These are phyloP conservation scores for Momotus momota DNA, from an alignment of 2,797 vertebrate genomes.

Conservation along the genomic window DNA sequence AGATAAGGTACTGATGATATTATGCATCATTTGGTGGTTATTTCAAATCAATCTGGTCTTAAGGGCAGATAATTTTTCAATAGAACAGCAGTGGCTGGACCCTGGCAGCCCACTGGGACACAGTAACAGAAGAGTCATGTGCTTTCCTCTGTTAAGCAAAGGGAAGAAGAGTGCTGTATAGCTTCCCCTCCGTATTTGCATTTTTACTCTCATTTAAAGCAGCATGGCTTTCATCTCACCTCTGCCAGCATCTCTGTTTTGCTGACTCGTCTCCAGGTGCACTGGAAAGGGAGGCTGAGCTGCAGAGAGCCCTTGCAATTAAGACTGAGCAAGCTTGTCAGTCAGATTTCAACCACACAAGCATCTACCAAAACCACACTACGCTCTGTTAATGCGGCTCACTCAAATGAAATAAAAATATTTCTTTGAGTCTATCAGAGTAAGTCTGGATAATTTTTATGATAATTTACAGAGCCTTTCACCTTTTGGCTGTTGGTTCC, in stretches of 20 bases:
- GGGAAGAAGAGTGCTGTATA: not conserved
- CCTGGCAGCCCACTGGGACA: not conserved
- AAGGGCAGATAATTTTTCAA: slow-evolving; percentile 10
- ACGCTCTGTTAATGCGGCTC: not conserved
- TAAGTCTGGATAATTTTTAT: not conserved
- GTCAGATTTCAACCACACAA: not conserved
- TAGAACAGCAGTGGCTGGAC: not conserved
- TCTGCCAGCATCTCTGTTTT: not conserved
- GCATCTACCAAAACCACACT: not conserved
- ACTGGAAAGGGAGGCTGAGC: not conserved
- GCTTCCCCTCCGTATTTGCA: not conserved
- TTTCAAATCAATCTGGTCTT: slow-evolving; percentile 21
- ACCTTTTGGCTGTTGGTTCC: not conserved
- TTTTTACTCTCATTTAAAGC: not conserved
- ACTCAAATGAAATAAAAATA: not conserved
- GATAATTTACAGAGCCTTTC: not conserved
- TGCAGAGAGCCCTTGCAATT: not conserved
- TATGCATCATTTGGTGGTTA: not conserved
- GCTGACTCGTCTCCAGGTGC: slow-evolving; percentile 3
- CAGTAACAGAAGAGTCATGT: not conserved
- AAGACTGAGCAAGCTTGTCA: not conserved
- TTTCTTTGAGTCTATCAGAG: not conserved
- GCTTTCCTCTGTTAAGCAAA: not conserved
- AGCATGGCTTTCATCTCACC: not conserved
- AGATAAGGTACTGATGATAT: not conserved